phyloP scores from a whole-genome alignment of 2,797 vertebrate genomes.

The Melanotaenia trifasciata region DNA sequence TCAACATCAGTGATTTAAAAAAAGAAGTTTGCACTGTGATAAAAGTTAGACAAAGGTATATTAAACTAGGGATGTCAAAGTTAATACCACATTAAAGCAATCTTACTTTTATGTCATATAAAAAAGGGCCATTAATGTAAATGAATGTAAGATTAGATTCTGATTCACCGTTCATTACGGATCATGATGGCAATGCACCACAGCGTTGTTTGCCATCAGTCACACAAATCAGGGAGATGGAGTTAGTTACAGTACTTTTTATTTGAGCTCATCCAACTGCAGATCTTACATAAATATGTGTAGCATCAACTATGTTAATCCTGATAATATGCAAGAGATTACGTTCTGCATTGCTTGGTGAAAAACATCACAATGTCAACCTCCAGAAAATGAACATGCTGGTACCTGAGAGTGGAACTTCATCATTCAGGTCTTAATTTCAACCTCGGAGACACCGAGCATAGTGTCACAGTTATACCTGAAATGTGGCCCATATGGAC shows the following conservation, averaged over 20 bases:
- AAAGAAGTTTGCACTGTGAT: background rate
- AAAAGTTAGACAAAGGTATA: background rate
- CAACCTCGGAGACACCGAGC: background rate
- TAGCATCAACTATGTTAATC: background rate
- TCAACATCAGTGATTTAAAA: background rate
- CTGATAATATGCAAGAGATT: background rate
- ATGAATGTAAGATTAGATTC: background rate
- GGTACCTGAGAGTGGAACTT: background rate
- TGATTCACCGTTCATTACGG: background rate
- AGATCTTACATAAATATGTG: background rate
- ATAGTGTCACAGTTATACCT: background rate
- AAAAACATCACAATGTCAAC: background rate
- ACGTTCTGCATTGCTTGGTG: background rate
- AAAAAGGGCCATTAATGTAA: background rate
- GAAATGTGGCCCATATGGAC: conserved; percentile 1
- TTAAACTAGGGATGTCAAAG: background rate
- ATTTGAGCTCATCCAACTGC: background rate
- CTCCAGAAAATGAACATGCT: background rate
- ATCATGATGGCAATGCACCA: background rate
- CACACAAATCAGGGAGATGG: background rate
- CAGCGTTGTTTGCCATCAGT: background rate
- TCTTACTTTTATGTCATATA: background rate
- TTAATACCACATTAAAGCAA: background rate
- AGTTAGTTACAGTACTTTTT: background rate
- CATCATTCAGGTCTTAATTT: background rate